Evolutionary conservation across 2,113 vertebrate species (phyloP).

Genomic region (Aldabrachelys gigantea): DNA sequence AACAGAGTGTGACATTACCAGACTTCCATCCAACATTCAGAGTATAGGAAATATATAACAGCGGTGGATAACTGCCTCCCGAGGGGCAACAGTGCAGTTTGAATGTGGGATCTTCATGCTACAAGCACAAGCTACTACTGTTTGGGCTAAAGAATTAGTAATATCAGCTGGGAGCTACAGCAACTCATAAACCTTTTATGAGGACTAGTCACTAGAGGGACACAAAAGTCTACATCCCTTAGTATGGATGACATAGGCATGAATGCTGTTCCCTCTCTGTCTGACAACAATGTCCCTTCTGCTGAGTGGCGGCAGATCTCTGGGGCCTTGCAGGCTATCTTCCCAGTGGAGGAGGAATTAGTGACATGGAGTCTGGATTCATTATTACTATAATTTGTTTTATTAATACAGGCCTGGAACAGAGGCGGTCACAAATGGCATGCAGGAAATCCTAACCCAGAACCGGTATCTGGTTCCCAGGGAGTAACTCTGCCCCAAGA

Average conservation of each 20-base stretch:
- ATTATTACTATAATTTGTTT: not conserved
- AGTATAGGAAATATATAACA: not conserved
- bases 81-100: not conserved
- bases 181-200: not conserved
- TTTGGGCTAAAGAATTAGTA: not conserved
- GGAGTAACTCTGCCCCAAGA: not conserved
- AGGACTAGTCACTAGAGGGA: not conserved
- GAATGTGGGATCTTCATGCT: not conserved
- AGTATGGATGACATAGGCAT: accelerated
- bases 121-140: not conserved
- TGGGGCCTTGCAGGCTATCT: not conserved
- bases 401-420: not conserved
- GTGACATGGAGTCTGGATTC: not conserved
- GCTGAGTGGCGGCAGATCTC: not conserved
- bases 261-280: not conserved
- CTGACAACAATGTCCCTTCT: not conserved
- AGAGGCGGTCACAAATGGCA: not conserved
- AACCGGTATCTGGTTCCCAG: not conserved
- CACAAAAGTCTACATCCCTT: not conserved
- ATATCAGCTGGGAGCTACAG: not conserved
- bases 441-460: not conserved
- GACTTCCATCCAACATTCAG: not conserved
- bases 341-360: not conserved
- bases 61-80: not conserved
- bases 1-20: not conserved